Percentiles rank a stretch among this genome's conserved stretches.
phyloP scores from a whole-genome alignment of 2,888 invertebrate genomes.

The Psylliodes chrysocephalus region DNA sequence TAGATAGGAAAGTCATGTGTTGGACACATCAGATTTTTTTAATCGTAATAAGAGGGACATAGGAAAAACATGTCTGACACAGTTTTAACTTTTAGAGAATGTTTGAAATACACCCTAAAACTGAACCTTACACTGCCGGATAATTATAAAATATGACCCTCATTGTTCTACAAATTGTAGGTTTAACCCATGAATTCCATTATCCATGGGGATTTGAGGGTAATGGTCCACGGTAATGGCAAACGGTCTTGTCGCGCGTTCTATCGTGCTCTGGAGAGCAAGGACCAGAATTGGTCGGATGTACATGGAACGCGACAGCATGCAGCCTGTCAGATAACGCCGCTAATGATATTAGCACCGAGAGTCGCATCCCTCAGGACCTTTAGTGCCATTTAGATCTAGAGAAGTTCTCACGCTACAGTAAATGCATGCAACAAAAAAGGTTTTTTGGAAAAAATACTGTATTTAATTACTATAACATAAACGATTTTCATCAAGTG shows the following conservation, averaged over 20 bases:
- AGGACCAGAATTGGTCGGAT: conserved; percentile 24
- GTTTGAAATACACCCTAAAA: too few species aligned
- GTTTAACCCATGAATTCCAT: conserved; percentile 6
- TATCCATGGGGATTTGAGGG: conserved; percentile 16
- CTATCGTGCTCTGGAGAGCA: conserved; percentile 22
- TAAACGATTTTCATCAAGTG: too few species aligned
- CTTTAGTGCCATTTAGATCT: conserved; percentile 28
- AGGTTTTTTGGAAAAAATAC: too few species aligned
- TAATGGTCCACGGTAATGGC: conserved; percentile 15
- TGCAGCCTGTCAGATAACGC: conserved; percentile 33
- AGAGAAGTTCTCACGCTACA: conserved; percentile 26
- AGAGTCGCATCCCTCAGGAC: conserved; percentile 51
- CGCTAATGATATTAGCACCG: conserved; percentile 53
- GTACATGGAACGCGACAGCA: conserved; percentile 25
- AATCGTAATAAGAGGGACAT: too few species aligned
- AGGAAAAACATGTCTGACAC: too few species aligned
- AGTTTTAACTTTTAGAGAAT: too few species aligned
- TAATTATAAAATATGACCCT: neutral
- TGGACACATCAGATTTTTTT: too few species aligned
- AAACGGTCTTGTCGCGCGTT: conserved; percentile 13
- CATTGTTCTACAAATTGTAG: conserved; percentile 8
- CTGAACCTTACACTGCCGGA: too few species aligned
- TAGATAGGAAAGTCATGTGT: too few species aligned
- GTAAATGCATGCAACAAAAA: too few species aligned
- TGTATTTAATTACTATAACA: too few species aligned